Conservation (phyloP, 2,113 vertebrate genomes). For the Paraplagusia blochii region DNA sequence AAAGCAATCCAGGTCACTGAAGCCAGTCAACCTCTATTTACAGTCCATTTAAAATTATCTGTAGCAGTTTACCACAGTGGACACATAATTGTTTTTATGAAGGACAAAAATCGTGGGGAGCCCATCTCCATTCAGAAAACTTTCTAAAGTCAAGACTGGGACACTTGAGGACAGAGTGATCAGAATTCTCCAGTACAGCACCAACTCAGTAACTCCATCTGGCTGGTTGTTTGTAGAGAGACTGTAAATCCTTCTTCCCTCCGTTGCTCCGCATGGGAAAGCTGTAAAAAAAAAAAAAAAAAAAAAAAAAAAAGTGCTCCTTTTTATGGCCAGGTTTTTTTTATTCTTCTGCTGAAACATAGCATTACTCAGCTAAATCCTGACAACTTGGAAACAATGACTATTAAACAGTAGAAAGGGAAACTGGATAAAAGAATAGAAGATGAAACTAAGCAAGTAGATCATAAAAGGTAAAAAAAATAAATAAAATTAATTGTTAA, state of each 20-base stretch:
- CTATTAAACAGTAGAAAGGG: constrained; percentile 11
- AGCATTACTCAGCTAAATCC: constrained; percentile 6
- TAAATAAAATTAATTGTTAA: too few species aligned
- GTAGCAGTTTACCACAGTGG: too few species aligned
- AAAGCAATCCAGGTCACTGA: constrained; percentile 23
- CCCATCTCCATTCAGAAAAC: constrained; percentile 5
- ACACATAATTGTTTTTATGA: too few species aligned
- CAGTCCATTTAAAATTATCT: too few species aligned
- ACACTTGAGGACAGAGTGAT: constrained; percentile 6
- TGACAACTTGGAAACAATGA: constrained; percentile 3
- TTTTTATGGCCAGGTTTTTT: constrained; percentile 11
- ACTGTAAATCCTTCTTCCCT: constrained; percentile 15
- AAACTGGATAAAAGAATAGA: constrained; percentile 5
- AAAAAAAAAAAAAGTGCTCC: too few species aligned
- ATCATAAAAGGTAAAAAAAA: too few species aligned
- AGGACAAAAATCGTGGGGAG: constrained; percentile 4
- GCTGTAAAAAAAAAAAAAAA: constrained; percentile 20
- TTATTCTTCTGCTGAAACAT: constrained; percentile 2
- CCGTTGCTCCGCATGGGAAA: neutral
- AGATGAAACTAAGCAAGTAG: too few species aligned
- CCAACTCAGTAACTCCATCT: constrained; percentile 22
- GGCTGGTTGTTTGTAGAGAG: constrained; percentile 11
- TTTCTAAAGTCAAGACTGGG: neutral
- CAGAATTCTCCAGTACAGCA: constrained; percentile 23
- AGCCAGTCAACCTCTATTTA: constrained; percentile 22